phyloP scores from a whole-genome alignment of 2,797 vertebrate species.

The Jordanella pulchra region DNA sequence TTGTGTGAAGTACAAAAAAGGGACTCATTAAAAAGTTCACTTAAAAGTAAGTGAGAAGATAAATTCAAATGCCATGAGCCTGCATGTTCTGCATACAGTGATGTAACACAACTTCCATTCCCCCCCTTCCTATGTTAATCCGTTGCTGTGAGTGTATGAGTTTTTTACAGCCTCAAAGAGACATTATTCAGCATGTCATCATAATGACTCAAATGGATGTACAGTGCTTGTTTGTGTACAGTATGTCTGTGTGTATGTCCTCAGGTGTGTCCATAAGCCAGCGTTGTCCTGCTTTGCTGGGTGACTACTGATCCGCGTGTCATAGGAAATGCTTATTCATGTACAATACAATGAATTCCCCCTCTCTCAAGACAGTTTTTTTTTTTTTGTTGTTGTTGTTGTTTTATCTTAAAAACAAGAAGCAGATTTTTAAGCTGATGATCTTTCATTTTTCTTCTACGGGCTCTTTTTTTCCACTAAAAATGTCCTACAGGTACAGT shows the following conservation, averaged over 20 bases:
- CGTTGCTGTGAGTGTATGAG: slow-evolving; percentile 23
- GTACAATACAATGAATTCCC: slow-evolving; percentile 9
- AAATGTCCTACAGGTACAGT: too few relatives aligned
- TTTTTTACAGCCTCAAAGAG: slow-evolving; percentile 45
- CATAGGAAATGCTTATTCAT: slow-evolving; percentile 22
- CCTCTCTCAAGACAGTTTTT: not conserved
- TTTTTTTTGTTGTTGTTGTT: not conserved
- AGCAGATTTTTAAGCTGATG: not conserved
- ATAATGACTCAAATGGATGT: slow-evolving; percentile 53
- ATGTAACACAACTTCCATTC: slow-evolving; percentile 46
- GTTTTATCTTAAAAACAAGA: not conserved
- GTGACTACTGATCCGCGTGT: slow-evolving; percentile 40
- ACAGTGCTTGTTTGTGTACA: slow-evolving; percentile 34
- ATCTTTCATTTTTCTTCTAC: not conserved
- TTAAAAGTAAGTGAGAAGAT: not conserved
- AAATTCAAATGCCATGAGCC: not conserved
- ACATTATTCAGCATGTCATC: slow-evolving; percentile 49
- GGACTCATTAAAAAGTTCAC: not conserved
- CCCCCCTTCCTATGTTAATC: slow-evolving; percentile 13
- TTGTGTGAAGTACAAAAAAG: slow-evolving; percentile 6
- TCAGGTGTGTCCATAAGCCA: slow-evolving; percentile 42
- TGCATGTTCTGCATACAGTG: slow-evolving; percentile 18
- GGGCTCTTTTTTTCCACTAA: too few relatives aligned
- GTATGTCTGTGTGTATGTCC: slow-evolving; percentile 22
- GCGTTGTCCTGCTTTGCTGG: slow-evolving; percentile 46